Conservation (phyloP, 2,888 invertebrate genomes). For the Limnephilus marmoratus region DNA sequence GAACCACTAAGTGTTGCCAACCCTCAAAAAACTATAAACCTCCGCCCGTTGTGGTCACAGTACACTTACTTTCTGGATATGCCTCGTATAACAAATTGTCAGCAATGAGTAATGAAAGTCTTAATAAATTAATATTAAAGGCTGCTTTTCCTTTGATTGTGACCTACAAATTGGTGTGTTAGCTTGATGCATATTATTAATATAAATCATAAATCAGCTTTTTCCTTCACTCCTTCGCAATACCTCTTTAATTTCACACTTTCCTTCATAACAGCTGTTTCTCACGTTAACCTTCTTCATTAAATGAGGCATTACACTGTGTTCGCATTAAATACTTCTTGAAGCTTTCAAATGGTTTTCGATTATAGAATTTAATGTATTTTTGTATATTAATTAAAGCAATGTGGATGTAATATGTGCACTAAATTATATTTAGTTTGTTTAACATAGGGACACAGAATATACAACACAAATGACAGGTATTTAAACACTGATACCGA, state of each 20-base stretch:
- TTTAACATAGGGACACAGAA: background rate
- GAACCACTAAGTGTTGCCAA: too few species aligned
- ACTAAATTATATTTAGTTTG: background rate
- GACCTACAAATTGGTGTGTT: background rate
- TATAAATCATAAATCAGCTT: too few species aligned
- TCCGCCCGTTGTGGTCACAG: too few species aligned
- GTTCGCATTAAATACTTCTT: background rate
- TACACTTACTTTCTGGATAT: too few species aligned
- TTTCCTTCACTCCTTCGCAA: background rate
- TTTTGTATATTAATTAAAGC: constrained; percentile 26
- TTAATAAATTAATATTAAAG: background rate
- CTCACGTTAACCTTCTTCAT: background rate
- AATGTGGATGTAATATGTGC: constrained; percentile 33
- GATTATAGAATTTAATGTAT: background rate
- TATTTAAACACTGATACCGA: constrained; percentile 33
- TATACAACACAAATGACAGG: constrained; percentile 12
- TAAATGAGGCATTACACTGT: background rate
- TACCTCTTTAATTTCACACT: background rate
- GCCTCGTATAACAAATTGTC: background rate
- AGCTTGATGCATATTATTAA: background rate
- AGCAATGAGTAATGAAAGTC: background rate
- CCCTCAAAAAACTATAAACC: too few species aligned
- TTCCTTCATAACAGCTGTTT: too few species aligned
- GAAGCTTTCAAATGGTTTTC: constrained; percentile 34
- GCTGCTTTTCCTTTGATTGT: background rate